phyloP scores from a whole-genome alignment of 2,888 invertebrate species.

The Lithophane socia region DNA sequence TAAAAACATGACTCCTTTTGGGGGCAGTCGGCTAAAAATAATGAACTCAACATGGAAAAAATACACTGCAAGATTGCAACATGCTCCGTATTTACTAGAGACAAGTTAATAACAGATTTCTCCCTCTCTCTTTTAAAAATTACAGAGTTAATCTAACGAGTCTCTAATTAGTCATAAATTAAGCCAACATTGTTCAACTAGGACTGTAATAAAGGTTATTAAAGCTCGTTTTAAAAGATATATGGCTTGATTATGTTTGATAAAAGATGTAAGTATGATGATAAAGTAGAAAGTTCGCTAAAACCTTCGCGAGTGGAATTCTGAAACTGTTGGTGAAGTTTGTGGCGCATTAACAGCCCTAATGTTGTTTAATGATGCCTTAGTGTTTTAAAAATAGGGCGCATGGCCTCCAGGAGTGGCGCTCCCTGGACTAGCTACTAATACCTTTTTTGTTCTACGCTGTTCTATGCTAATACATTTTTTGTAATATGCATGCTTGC shows the following conservation, averaged over 20 bases:
- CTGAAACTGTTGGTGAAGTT: slow-evolving; percentile 1
- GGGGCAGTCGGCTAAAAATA: neutral
- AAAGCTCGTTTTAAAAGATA: slow-evolving; percentile 41
- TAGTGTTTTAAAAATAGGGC: no score
- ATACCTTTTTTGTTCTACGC: no score
- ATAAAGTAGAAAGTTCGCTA: slow-evolving; percentile 45
- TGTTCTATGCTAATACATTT: no score
- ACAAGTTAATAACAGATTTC: neutral
- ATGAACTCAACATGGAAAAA: neutral
- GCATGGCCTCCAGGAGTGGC: no score
- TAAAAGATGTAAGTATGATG: slow-evolving; percentile 42
- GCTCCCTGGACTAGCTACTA: no score
- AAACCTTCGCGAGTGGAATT: slow-evolving; percentile 36
- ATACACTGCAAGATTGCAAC: neutral
- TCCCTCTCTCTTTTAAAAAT: neutral
- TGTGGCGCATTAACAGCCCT: neutral
- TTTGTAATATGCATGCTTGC: no score
- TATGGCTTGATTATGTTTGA: slow-evolving; percentile 50
- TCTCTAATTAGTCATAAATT: slow-evolving; percentile 43
- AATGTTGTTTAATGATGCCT: neutral
- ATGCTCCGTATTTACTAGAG: neutral
- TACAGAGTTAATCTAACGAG: slow-evolving; percentile 20
- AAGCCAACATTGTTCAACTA: slow-evolving; percentile 31
- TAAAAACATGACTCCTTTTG: no score
- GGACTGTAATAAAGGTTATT: slow-evolving; percentile 41